A percentile compares a stretch with the other conserved stretches of the same genome.
These are phyloP conservation scores for Microchrysa polita DNA, from an alignment of 2,888 invertebrate genomes.

Conservation along the genomic window DNA sequence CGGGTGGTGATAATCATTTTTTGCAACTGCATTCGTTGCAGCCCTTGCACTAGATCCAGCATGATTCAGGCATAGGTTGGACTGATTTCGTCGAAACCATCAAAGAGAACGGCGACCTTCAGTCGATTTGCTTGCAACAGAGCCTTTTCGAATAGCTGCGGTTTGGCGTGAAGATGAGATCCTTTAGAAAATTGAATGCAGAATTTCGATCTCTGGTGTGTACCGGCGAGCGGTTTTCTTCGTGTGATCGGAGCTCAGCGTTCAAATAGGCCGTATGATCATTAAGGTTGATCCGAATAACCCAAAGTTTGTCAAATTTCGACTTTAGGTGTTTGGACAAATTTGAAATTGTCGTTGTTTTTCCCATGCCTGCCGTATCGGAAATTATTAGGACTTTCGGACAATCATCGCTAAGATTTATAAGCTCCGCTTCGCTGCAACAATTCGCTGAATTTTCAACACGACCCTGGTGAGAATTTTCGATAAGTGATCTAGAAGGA, in stretches of 20 bases:
- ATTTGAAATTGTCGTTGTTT: constrained; percentile 6
- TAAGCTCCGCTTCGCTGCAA: no score
- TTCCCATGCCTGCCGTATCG: constrained; percentile 20
- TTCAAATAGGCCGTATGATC: neutral
- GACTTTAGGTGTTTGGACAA: neutral
- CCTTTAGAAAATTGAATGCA: neutral
- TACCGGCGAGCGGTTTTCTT: neutral
- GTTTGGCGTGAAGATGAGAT: neutral
- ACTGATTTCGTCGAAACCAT: constrained; percentile 41
- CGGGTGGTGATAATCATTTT: no score
- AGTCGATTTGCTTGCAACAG: neutral
- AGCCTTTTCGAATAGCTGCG: neutral
- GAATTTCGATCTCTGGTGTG: neutral
- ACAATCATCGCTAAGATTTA: no score
- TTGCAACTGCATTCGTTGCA: neutral
- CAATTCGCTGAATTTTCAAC: neutral
- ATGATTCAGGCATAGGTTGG: constrained; percentile 12
- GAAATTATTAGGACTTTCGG: constrained; percentile 28
- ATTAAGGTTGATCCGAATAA: constrained; percentile 29
- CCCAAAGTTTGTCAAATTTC: neutral
- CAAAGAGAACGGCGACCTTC: constrained; percentile 27
- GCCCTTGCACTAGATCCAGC: no score
- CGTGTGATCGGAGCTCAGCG: neutral
- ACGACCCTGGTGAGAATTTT: no score
- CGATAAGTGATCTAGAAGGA: no score